Evolutionary conservation across 2,888 invertebrate genomes (phyloP), one percentile per base, ranked within the genome.

Genomic region (Leucophora obtusa): DNA sequence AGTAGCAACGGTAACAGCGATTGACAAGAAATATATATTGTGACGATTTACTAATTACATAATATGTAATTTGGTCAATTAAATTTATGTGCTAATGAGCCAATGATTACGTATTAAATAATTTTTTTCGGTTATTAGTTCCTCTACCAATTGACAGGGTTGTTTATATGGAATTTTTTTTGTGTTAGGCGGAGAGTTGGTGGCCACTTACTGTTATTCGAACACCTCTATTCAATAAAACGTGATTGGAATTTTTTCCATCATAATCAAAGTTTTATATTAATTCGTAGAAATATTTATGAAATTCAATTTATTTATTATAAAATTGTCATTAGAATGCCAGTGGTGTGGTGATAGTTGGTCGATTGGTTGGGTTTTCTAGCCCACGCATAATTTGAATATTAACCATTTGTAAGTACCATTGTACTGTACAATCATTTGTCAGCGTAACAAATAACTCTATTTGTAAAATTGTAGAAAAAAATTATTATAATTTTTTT

Each of bases 31-130:
- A 74, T 58, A 17, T 28, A 15, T 8, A 59, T 68, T 65, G 62
- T 82, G 83, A 82, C 83, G 85, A 80, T 63, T 84, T 83, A 85
- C 86, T 86, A 88, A 87, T 87, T 87, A 87, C 87, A 86, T 87
- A 87, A 87, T 87, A 47, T 47, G 43, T 47, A 86, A 87, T 88
- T 84, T 86, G 85, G 86, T 83, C 87, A 87, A 87, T 86, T 87
- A 85, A 85, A 85, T 85, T 84, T 82, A 78, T 82, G 80, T 82
- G 83, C 84, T 87, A 88, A 87, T 87, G 85, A 87, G 88, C 84
- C 76, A 80, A 72, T 72, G 76, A 78, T 83, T 84, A 83, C 85
- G 84, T 87, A 87, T 87, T 84, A 68, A 71, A 58, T 68, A 35
- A 53, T 47, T 77, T 58, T 68, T 38, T 75, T 71, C 60, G 47